phyloP scores from a whole-genome alignment of 2,113 vertebrate species.

The Protomyctophum bolini region DNA sequence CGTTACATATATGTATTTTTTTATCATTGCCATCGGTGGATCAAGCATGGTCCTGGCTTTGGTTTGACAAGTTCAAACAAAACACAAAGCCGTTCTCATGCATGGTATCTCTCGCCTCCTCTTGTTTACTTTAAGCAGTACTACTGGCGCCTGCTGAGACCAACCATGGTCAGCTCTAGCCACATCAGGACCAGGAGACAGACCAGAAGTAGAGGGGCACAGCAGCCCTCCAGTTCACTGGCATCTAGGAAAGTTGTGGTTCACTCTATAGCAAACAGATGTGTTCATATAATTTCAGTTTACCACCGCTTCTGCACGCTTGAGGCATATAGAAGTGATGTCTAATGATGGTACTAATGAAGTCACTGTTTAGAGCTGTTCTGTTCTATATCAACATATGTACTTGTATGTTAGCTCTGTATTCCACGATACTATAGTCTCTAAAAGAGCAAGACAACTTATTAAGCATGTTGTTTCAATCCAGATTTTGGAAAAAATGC shows the following conservation, averaged over 20 bases:
- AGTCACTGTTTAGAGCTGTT: not conserved
- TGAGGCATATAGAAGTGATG: slow-evolving; percentile 24
- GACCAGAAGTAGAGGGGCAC: slow-evolving; percentile 26
- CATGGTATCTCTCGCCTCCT: slow-evolving; percentile 21
- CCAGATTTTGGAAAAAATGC: too few relatives aligned
- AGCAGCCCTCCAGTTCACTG: slow-evolving; percentile 21
- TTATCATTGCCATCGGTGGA: not conserved
- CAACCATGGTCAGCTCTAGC: slow-evolving; percentile 42
- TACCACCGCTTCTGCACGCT: slow-evolving; percentile 12
- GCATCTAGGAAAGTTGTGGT: slow-evolving; percentile 40
- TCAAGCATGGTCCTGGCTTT: not conserved
- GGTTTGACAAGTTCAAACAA: slow-evolving; percentile 22
- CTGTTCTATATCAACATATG: not conserved
- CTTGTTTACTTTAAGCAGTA: slow-evolving; percentile 36
- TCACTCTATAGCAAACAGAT: slow-evolving; percentile 29
- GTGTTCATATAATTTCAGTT: slow-evolving; percentile 12
- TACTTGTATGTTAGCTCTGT: not conserved
- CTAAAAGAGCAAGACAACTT: too few relatives aligned
- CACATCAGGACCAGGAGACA: slow-evolving; percentile 40
- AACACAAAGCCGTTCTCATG: slow-evolving; percentile 35
- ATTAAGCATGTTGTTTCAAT: too few relatives aligned
- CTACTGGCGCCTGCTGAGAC: slow-evolving; percentile 51
- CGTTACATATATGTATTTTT: not conserved
- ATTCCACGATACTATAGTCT: not conserved
- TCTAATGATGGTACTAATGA: not conserved